phyloP scores from a whole-genome alignment of 2,888 invertebrate species.

The Erebia aethiops region DNA sequence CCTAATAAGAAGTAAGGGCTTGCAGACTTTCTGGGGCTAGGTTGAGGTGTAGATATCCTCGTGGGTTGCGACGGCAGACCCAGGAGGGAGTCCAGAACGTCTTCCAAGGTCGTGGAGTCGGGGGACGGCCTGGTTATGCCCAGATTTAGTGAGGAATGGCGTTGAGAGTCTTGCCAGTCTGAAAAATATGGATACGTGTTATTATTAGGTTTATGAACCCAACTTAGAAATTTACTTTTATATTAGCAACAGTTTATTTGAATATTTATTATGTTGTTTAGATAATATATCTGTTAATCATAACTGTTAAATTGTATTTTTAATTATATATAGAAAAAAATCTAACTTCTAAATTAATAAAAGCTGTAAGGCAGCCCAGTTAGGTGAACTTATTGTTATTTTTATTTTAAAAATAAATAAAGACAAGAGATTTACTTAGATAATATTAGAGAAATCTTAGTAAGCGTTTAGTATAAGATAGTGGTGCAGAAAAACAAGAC shows the following conservation, averaged over 20 bases:
- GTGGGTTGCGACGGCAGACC: slow-evolving; percentile 89
- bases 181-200: slow-evolving; percentile 44
- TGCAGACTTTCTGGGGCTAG: slow-evolving; percentile 75
- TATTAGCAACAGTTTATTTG: not conserved
- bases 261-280: not conserved
- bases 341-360: not conserved
- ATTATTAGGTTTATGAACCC: not conserved
- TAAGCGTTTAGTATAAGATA: slow-evolving; percentile 33
- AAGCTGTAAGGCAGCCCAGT: not conserved
- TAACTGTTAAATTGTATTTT: not conserved
- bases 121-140: slow-evolving; percentile 87
- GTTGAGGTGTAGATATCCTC: slow-evolving; percentile 88
- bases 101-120: slow-evolving; percentile 94
- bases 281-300: not conserved
- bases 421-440: slow-evolving; percentile 15
- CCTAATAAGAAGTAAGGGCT: slow-evolving; percentile 78
- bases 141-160: slow-evolving; percentile 68
- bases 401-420: not conserved
- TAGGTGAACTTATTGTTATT: not conserved
- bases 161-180: slow-evolving; percentile 80
- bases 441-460: slow-evolving; percentile 17
- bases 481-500: slow-evolving; percentile 39
- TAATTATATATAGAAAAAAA: not conserved
- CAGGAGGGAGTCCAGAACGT: slow-evolving; percentile 95
- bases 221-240: not conserved